Evolutionary conservation across 1,140 invertebrate genomes (phyloP), one percentile per base, ranked within the genome.

Genomic region (Ruditapes philippinarum): DNA sequence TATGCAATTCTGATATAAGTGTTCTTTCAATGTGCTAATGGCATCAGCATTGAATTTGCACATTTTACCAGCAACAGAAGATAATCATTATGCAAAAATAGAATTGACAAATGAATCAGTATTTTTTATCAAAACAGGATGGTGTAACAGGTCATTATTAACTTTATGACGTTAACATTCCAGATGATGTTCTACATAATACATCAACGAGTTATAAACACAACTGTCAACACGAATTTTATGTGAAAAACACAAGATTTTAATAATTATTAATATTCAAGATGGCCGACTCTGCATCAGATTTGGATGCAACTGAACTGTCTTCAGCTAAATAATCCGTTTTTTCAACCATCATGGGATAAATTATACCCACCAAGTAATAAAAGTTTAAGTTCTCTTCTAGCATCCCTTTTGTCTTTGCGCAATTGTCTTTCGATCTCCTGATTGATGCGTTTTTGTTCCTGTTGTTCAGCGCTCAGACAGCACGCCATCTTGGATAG

Each of bases 391-490:
- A 99, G 98, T 97, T 99, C 99, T 96, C 99, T 97, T 95, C 99
- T 97, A 92, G 99, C 99, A 98, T 99, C 99, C 95, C 99, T 97
- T 97, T 99, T 99, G 97, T 99, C 99, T 96, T 98, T 98, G 94
- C 99, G 97, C 94, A 99, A 97, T 97, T 99, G 99, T 96, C 98
- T 97, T 97, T 99, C 99, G 96, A 99, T 99, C 97, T 99, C 99
- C 97, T 99, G 99, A 97, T 99, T 99, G 96, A 99, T 99, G 96
- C 99, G 97, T 97, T 99, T 99, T 97, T 99, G 99, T 97, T 99
- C 99, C 97, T 99, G 99, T 95, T 99, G 99, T 97, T 99, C 99
- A 97, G 99, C 99, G 96, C 98, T 99, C 96, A 99, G 97, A 97
- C 99, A 99, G 97, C 99, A 99, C 97, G 99, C 98, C 99, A 99